Evolutionary conservation across 2,797 vertebrate species (phyloP).

Genomic region (Micrastur ruficollis): DNA sequence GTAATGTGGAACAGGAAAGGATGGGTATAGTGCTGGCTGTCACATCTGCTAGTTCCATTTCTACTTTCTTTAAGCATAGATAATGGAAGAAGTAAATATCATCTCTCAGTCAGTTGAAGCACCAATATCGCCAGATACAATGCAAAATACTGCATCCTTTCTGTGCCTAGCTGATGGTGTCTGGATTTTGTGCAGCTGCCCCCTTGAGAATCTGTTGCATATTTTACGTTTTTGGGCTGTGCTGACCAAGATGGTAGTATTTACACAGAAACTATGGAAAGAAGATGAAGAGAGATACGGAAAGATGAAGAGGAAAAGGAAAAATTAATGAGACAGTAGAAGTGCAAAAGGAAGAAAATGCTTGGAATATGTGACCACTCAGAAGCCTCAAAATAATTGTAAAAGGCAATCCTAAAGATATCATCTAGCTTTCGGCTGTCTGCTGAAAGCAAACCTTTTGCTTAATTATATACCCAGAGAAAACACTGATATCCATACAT

Average conservation of each 20-base stretch:
- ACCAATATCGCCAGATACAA: not conserved
- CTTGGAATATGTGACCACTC: not conserved
- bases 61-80: not conserved
- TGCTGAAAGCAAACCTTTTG: not conserved
- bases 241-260: not conserved
- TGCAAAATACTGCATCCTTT: not conserved
- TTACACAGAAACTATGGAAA: not conserved
- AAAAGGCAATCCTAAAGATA: not conserved
- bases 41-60: not conserved
- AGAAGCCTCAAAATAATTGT: not conserved
- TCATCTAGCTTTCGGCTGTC: not conserved
- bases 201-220: not conserved
- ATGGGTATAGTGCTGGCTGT: not conserved
- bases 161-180: not conserved
- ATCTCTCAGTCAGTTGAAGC: not conserved
- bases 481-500: not conserved
- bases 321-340: not conserved
- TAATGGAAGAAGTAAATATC: not conserved
- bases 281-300: not conserved
- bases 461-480: not conserved
- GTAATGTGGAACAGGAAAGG: not conserved
- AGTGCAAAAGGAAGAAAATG: not conserved
- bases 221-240: not conserved
- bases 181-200: not conserved
- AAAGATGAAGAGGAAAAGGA: not conserved